Evolutionary conservation across 2,888 invertebrate genomes (phyloP), one percentile per base, ranked within the genome.

Genomic region (Heliconius hortense): DNA sequence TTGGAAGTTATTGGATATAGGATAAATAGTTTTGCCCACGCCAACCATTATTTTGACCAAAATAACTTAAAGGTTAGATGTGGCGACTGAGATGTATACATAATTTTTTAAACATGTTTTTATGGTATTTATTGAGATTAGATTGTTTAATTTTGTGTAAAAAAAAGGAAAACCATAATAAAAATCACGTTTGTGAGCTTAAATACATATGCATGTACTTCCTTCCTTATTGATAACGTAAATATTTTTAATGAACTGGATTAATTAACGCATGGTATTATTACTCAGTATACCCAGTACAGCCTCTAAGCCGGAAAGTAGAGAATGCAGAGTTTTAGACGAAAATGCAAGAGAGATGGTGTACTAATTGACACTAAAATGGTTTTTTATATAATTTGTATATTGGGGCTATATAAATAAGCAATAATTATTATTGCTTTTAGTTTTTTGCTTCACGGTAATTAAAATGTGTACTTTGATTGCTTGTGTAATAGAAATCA

Each of bases 1-100:
- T 56, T 31, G n/a, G 15, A 69, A 13, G 31, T 69, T 56, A 69
- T 56, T 69, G 56, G 69, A 69, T 48, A 68, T 48, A 68, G 53
- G 11, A 26, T 35, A 56, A 48, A 56, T 56, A 0, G 35, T 35
- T 69, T 35, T 56, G 56, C 31, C n/a, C 53, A 56, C 24, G 56
- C 15, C 35, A 24, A 15, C 13, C 15, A 31, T 31, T 31, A 10
- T 13, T 53, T 26, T 15, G 28, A 53, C n/a, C 53, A 56, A 56
- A 69, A 56, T 56, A 31, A 69, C 31, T 56, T 53, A 53, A 13
- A n/a, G 11, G 11, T 21, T 31, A 28, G 18, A 1, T 28, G 18
- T 26, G 21, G 15, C 1, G 10, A 48, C 10, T 1, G 26, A 26
- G 26, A 53, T n/a, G 48, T 15, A 68, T n/a, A 11, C 4, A 21